A percentile compares a stretch with the other conserved stretches of the same genome.
Evolutionary conservation across 92 coral and sea anemone species (phyloP).

Genomic region (Umimayanthus kanabou): DNA sequence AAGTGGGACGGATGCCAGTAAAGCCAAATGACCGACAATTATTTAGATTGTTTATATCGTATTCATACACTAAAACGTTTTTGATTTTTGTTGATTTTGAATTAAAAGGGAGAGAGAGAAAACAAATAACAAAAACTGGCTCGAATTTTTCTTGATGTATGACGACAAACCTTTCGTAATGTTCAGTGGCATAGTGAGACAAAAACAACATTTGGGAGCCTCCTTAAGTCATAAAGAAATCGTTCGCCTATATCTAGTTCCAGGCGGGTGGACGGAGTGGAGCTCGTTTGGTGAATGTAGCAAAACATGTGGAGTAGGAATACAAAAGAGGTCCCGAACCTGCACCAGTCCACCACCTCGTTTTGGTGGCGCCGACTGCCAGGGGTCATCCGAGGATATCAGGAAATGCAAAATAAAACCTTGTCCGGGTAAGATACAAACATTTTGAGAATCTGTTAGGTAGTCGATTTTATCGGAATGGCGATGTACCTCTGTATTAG

Average conservation of each 20-base stretch:
- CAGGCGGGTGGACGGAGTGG: conserved; percentile 31
- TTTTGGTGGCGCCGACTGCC: conserved; percentile 16
- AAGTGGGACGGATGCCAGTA: too few relatives aligned
- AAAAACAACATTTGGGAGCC: too few relatives aligned
- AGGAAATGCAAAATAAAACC: conserved; percentile 4
- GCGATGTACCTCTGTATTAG: background rate
- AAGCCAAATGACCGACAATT: too few relatives aligned
- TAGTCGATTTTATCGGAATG: background rate
- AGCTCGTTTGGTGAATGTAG: conserved; percentile 10
- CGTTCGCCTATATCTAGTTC: background rate
- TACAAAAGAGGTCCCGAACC: conserved; percentile 8
- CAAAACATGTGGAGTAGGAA: conserved; percentile 23
- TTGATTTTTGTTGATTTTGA: too few relatives aligned
- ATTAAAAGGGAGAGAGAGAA: too few relatives aligned
- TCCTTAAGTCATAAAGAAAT: background rate
- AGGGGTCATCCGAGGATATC: background rate
- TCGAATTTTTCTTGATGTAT: too few relatives aligned
- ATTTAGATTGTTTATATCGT: too few relatives aligned
- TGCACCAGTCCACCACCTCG: conserved; percentile 34
- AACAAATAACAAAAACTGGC: too few relatives aligned
- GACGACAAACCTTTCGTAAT: too few relatives aligned
- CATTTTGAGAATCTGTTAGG: too few relatives aligned
- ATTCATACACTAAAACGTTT: too few relatives aligned
- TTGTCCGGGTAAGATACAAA: background rate
- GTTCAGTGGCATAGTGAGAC: too few relatives aligned